Percentiles rank a stretch among this genome's conserved stretches.
Evolutionary conservation across 2,797 vertebrate species (phyloP).

Genomic region (Sebastes kiyomatsui): DNA sequence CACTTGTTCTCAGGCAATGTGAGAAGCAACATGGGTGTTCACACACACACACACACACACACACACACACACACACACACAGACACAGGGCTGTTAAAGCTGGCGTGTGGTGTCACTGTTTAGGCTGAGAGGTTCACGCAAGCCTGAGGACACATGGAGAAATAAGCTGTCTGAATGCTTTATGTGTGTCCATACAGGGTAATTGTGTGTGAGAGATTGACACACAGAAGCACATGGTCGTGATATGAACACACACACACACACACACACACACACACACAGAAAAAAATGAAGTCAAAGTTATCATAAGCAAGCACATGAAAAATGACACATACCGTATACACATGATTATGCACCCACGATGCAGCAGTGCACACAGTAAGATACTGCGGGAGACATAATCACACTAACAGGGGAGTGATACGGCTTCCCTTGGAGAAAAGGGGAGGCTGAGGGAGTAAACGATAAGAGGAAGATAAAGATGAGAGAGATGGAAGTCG

Average conservation of each 20-base stretch:
- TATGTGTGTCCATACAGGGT: background rate
- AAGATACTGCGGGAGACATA: slow-evolving; percentile 31
- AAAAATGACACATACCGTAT: background rate
- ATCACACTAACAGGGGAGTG: slow-evolving; percentile 38
- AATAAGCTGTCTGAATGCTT: slow-evolving; percentile 2
- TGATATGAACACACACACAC: no score
- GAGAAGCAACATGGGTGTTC: slow-evolving; percentile 20
- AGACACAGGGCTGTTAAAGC: background rate
- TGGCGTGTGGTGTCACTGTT: slow-evolving; percentile 18
- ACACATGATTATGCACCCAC: background rate
- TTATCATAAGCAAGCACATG: background rate
- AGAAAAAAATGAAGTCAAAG: background rate
- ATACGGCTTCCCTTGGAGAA: slow-evolving; percentile 18
- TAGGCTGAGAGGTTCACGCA: slow-evolving; percentile 13
- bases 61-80: background rate
- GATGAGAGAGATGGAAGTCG: slow-evolving; percentile 33
- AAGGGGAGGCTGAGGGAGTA: slow-evolving; percentile 21
- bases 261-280: background rate
- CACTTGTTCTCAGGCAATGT: slow-evolving; percentile 48
- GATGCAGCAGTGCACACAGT: background rate
- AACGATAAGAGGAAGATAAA: slow-evolving; percentile 50
- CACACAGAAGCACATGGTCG: background rate
- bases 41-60: slow-evolving; percentile 8
- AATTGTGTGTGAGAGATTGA: background rate
- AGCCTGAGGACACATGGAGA: background rate